Percentiles rank a stretch among this genome's conserved stretches.
phyloP scores from a whole-genome alignment of 1,140 invertebrate species.

The Brachionus rotundiformis region DNA sequence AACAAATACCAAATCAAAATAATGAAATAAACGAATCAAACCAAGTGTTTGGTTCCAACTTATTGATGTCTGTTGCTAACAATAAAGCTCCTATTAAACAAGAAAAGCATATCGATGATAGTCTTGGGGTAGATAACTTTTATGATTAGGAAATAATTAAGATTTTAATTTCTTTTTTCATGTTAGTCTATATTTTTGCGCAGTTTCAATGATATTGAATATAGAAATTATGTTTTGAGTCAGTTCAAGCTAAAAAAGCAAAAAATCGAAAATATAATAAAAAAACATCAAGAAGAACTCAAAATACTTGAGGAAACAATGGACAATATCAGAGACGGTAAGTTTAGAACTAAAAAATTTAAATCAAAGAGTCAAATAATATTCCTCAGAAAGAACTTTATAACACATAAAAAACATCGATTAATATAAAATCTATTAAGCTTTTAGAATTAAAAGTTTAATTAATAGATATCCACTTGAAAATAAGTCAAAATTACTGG shows the following conservation, averaged over 20 bases:
- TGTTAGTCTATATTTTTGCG: constrained; percentile 45
- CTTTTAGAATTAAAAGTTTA: too few relatives aligned
- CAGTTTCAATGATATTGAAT: constrained; percentile 49
- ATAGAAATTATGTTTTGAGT: constrained; percentile 44
- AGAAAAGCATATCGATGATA: constrained; percentile 41
- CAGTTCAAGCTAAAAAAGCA: constrained; percentile 50
- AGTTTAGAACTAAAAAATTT: not conserved
- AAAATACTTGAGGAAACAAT: constrained; percentile 50
- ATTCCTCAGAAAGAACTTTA: too few relatives aligned
- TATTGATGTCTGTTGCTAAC: not conserved
- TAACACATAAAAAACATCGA: too few relatives aligned
- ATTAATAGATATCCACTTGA: too few relatives aligned
- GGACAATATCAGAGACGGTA: constrained; percentile 48
- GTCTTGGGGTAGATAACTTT: not conserved
- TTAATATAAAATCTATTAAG: too few relatives aligned
- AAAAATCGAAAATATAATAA: constrained; percentile 34
- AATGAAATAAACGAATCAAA: not conserved
- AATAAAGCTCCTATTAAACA: not conserved
- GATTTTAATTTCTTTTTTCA: not conserved
- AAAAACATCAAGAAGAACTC: constrained; percentile 43
- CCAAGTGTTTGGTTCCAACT: not conserved
- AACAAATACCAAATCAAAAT: not conserved
- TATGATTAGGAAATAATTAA: not conserved
- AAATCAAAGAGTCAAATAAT: too few relatives aligned
- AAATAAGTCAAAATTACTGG: too few relatives aligned